phyloP scores from a whole-genome alignment of 2,113 vertebrate species.

The Theristicus caerulescens region DNA sequence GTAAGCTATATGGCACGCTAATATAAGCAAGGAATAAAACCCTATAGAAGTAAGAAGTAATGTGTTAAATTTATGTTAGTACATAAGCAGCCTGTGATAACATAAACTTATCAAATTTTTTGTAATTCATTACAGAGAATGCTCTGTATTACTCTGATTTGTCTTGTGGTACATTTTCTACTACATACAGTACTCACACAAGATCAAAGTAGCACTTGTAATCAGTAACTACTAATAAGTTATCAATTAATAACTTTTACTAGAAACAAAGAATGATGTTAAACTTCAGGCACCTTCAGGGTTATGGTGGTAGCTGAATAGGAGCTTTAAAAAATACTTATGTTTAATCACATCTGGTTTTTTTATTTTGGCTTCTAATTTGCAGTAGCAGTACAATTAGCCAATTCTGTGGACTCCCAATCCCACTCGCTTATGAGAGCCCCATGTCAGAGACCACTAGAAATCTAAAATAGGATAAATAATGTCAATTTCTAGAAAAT shows the following conservation, averaged over 20 bases:
- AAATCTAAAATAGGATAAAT: background rate
- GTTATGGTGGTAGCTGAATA: background rate
- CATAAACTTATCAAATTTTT: background rate
- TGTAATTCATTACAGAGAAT: background rate
- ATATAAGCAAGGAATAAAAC: background rate
- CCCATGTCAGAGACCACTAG: background rate
- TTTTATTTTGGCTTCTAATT: background rate
- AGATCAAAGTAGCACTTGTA: background rate
- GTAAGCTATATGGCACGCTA: background rate
- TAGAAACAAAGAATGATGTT: background rate
- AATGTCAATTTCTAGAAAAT: background rate
- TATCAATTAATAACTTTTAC: background rate
- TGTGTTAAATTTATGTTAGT: background rate
- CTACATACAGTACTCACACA: background rate
- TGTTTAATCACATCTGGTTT: background rate
- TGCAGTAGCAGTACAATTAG: background rate
- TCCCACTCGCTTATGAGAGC: background rate
- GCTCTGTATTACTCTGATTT: background rate
- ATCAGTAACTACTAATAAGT: background rate
- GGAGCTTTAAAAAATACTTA: background rate
- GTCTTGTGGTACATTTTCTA: background rate
- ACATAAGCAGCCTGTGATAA: background rate
- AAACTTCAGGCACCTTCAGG: background rate
- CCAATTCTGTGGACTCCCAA: background rate
- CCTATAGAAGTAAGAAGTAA: background rate